phyloP scores from a whole-genome alignment of 2,797 vertebrate species.

The Dermochelys coriacea region DNA sequence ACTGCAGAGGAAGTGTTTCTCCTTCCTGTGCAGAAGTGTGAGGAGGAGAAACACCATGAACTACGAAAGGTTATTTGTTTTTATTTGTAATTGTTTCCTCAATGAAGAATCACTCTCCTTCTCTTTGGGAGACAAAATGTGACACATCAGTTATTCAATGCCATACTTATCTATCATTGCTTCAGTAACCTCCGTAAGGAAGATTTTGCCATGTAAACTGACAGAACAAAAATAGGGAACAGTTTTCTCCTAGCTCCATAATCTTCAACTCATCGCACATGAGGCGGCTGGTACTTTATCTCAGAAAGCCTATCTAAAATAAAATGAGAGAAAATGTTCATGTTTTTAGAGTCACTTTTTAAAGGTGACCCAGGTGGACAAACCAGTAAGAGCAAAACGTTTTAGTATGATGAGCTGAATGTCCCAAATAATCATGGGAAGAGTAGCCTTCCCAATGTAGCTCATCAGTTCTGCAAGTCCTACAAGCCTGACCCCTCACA shows the following conservation, averaged over 20 bases:
- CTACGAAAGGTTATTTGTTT: not conserved
- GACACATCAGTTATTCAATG: not conserved
- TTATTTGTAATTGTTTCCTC: slow-evolving; percentile 19
- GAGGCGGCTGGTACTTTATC: not conserved
- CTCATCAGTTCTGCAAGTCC: not conserved
- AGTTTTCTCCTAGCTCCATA: not conserved
- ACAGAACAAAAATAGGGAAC: not conserved
- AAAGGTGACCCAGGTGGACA: not conserved
- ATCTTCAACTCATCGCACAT: not conserved
- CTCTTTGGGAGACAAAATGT: not conserved
- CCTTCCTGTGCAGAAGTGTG: slow-evolving; percentile 1
- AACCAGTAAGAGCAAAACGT: rapidly evolving
- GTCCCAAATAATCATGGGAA: not conserved
- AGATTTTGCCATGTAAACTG: not conserved
- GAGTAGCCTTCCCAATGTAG: not conserved
- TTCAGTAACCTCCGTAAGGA: not conserved
- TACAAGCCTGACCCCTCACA: not conserved
- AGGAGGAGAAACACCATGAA: not conserved
- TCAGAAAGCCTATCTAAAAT: not conserved
- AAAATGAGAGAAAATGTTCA: not conserved
- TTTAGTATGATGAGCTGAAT: not conserved
- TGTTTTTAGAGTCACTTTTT: not conserved
- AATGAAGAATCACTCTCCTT: not conserved
- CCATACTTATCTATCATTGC: not conserved
- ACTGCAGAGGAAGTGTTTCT: not conserved